Evolutionary conservation across 1,140 invertebrate genomes (phyloP), one percentile per base, ranked within the genome.

Genomic region (Drosophila sp.): DNA sequence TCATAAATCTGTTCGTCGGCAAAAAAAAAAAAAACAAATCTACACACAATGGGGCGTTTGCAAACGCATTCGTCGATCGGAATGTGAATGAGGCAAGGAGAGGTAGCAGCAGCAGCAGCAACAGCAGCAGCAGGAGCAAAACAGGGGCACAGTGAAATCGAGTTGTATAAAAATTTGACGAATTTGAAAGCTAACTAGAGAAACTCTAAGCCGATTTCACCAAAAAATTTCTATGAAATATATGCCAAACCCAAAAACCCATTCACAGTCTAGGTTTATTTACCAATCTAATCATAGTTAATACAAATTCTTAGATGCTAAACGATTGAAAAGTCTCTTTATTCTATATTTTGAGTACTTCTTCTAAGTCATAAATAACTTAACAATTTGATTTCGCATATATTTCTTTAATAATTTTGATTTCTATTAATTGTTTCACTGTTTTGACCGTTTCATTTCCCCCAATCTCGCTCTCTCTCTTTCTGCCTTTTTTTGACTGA

Each of bases 11-110:
- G 84, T 89, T 82, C 79, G 76, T 83, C 76, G 82, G 82, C 81
- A 87, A 87, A 50, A 50, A 47, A 41, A 17, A 41, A 41, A 41
- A 41, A 41, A 41, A 50, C 6, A 50, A 90, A 90, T 90, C 87
- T 90, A 76, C 87, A 90, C 87, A 90, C 87, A 90, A 90, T 90
- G 87, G 87, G 84, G 84, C 85, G 84, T 87, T 87, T 89, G 84
- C 70, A 89, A 90, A 90, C 84, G 84, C 84, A 89, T 90, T 89
- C 84, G 80, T 75, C 66, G 80, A 83, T 89, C 85, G 80, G 84
- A 89, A 89, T 87, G 80, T 69, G 72, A 79, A 50, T 50, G 44
- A 50, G 44, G 44, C 44, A 50, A 50, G 23, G 44, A 27, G 44
- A 44, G 41, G 41, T 8, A 50, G 27, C 23, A 27, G 23, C 0